These are phyloP conservation scores for Mayetiola destructor DNA, from an alignment of 2,888 invertebrate species.

Conservation along the genomic window DNA sequence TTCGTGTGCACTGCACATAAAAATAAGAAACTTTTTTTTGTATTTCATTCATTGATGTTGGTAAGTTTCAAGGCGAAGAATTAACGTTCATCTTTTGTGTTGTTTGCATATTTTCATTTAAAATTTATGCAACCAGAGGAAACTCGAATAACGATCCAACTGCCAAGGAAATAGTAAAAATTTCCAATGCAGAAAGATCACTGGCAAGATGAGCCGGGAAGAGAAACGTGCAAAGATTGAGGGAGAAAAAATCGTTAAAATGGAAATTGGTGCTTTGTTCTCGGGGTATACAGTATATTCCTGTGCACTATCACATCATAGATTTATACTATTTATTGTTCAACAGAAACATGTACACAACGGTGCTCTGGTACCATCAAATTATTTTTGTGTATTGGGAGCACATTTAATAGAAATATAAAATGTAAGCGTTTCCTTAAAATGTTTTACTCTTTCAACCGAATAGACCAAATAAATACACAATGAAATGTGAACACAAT, in stretches of 20 bases:
- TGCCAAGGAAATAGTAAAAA: not conserved
- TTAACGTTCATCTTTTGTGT: too few species aligned
- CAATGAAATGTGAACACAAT: not conserved
- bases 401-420: not conserved
- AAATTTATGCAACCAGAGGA: constrained; percentile 12
- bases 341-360: not conserved
- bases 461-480: not conserved
- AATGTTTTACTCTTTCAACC: not conserved
- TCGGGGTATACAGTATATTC: not conserved
- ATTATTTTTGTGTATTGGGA: too few species aligned
- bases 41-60: too few species aligned
- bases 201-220: too few species aligned
- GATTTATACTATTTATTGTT: constrained; percentile 10
- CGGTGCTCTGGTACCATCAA: too few species aligned
- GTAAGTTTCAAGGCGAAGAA: too few species aligned
- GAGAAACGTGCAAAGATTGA: too few species aligned
- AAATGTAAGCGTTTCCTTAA: not conserved
- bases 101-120: constrained; percentile 6
- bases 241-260: not conserved
- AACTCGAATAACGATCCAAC: constrained; percentile 12
- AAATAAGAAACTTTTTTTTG: too few species aligned
- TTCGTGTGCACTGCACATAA: too few species aligned
- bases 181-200: too few species aligned
- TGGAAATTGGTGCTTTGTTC: not conserved
- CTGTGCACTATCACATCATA: constrained; percentile 6